Evolutionary conservation across 92 coral and sea anemone genomes (phyloP).

Genomic region (Anthopleura xanthogrammica): DNA sequence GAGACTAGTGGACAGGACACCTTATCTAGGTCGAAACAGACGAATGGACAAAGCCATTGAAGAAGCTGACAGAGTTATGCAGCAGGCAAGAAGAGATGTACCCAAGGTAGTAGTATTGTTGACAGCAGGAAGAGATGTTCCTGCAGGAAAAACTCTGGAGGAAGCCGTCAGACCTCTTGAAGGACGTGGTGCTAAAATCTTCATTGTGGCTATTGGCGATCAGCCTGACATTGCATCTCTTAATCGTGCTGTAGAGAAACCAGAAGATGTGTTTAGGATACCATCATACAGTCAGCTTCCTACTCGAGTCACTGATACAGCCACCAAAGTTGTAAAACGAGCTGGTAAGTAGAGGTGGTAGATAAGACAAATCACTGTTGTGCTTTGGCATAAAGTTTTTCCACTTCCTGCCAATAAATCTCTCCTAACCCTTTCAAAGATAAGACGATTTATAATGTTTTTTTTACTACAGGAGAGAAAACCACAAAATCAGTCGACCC

Average conservation of each 20-base stretch:
- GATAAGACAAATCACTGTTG: too few species aligned
- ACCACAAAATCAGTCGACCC: neutral
- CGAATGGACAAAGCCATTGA: constrained; percentile 58
- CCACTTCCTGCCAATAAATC: too few species aligned
- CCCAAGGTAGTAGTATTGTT: constrained; percentile 65
- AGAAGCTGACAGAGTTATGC: constrained; percentile 47
- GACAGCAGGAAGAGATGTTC: constrained; percentile 47
- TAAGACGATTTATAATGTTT: too few species aligned
- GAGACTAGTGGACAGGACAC: constrained; percentile 40
- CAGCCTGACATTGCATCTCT: constrained; percentile 38
- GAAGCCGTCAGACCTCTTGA: constrained; percentile 59
- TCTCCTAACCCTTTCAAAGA: too few species aligned
- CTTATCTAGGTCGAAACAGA: constrained; percentile 43
- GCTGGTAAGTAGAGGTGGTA: constrained; percentile 2
- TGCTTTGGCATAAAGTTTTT: too few species aligned
- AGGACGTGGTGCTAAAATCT: constrained; percentile 58
- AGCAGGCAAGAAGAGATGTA: constrained; percentile 50
- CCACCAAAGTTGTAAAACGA: constrained; percentile 1
- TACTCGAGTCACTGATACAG: neutral
- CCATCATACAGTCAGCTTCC: constrained; percentile 21
- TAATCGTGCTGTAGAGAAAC: constrained; percentile 32
- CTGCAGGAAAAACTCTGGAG: constrained; percentile 47
- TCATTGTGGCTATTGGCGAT: constrained; percentile 59
- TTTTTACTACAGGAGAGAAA: too few species aligned
- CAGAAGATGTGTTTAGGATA: constrained; percentile 32